Evolutionary conservation across 2,113 vertebrate genomes (phyloP), one percentile per base, ranked within the genome.

Genomic region (Myotis davidii): DNA sequence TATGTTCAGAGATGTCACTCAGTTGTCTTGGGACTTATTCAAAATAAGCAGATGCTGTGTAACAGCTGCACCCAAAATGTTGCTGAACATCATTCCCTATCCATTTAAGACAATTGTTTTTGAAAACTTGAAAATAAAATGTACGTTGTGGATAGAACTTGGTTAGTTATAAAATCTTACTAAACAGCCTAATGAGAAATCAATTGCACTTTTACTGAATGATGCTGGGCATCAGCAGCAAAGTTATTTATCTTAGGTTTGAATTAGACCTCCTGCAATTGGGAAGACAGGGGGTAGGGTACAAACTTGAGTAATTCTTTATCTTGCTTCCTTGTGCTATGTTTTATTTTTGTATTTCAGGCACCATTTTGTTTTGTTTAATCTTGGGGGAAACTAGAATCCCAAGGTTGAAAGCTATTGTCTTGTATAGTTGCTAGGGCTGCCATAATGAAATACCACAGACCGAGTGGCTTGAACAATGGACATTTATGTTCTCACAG

Each of bases 211-310:
- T 77, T 85, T 93, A 20, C 7, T 65, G 42, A n/a, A 74, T 67
- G 34, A 7, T 39, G 45, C 82, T 85, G 54, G 84, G 73, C 29
- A 82, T 78, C 67, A 84, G 67, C 74, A 91, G 70, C 83, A 18
- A 7, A 70, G n/a, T 77, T 29, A 45, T 67, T 96, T 79, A 56
- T 73, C 52, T 85, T 83, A 61, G 93, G 87, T 93, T 90, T 92
- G 67, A 61, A 91, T 50, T 78, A 94, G 56, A 91, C 32, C 6
- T 92, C 61, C 81, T 94, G 48, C 54, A 91, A 74, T 78, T 45
- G 12, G 45, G 37, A 59, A 77, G 48, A 56, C 48, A 64, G 67
- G 18, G 2, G 0, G 0, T 1, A 3, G 2, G 5, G 20, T 52
- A 70, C n/a, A 72, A 67, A 48, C 25, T 90, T 83, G 76, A 93